phyloP scores from a whole-genome alignment of 2,888 invertebrate species.

The Actias luna region DNA sequence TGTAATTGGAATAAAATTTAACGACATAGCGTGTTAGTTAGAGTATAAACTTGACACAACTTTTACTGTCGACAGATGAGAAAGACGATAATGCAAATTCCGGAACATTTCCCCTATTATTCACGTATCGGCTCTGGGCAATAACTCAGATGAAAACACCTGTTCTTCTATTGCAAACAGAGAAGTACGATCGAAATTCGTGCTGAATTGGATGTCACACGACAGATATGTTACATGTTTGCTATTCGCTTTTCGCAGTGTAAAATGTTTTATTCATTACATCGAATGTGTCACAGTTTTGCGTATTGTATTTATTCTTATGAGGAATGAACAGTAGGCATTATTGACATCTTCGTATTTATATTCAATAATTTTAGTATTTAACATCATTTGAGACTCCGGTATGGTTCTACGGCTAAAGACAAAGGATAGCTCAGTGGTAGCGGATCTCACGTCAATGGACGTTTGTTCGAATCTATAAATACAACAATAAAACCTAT shows the following conservation, averaged over 20 bases:
- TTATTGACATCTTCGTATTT: too few species aligned
- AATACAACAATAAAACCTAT: too few species aligned
- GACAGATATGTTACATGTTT: constrained; percentile 16
- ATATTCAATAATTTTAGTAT: too few species aligned
- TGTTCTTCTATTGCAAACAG: constrained; percentile 50
- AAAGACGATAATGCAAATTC: constrained; percentile 20
- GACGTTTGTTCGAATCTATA: too few species aligned
- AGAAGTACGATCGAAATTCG: constrained; percentile 27
- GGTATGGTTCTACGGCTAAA: too few species aligned
- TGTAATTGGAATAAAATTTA: constrained; percentile 13
- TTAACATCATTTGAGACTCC: too few species aligned
- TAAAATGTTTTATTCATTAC: constrained; percentile 6
- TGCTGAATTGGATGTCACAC: constrained; percentile 18
- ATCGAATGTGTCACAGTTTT: neutral
- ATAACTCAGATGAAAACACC: constrained; percentile 57
- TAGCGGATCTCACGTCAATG: too few species aligned
- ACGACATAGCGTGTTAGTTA: constrained; percentile 12
- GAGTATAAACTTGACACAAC: constrained; percentile 9
- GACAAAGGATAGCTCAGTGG: too few species aligned
- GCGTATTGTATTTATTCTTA: neutral
- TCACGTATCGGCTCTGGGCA: constrained; percentile 45
- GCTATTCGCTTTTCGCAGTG: constrained; percentile 10
- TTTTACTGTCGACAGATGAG: constrained; percentile 8
- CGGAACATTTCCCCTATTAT: constrained; percentile 40
- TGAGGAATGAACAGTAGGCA: neutral